Conservation (phyloP, 2,888 invertebrate species). For the Acrocyrtus sp. region DNA sequence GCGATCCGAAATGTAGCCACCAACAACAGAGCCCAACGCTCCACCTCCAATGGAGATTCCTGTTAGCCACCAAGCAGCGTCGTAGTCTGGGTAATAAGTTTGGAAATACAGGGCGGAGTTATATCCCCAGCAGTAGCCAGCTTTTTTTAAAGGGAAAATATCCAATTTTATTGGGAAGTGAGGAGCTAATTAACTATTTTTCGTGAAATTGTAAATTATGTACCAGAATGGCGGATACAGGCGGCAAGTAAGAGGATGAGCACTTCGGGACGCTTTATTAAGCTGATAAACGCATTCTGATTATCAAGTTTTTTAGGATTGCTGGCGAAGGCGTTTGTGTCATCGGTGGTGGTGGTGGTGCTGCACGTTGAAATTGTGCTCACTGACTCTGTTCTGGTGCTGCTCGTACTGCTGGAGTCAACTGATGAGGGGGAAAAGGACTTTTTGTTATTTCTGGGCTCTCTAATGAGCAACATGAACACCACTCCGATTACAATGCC, state of each 20-base stretch:
- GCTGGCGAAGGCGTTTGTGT: constrained; percentile 1
- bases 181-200: neutral
- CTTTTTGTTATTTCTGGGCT: constrained; percentile 75
- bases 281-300: constrained; percentile 13
- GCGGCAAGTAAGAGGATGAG: constrained; percentile 86
- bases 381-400: constrained; percentile 21
- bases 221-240: constrained; percentile 86
- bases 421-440: constrained; percentile 72
- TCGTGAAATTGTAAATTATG: constrained; percentile 59
- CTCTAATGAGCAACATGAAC: constrained; percentile 79
- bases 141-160: constrained; percentile 69
- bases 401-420: constrained; percentile 65
- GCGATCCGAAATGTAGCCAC: constrained; percentile 82
- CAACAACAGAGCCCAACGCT: constrained; percentile 74
- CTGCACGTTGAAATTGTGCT: neutral
- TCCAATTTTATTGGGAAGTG: constrained; percentile 6
- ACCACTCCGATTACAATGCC: constrained; percentile 77
- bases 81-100: constrained; percentile 87
- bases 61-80: constrained; percentile 84
- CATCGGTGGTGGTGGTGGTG: constrained; percentile 11
- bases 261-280: constrained; percentile 75
- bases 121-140: constrained; percentile 91
- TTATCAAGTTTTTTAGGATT: constrained; percentile 16
- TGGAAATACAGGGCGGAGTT: constrained; percentile 91
- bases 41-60: constrained; percentile 88